These are phyloP conservation scores for Saccostrea glomerata DNA, from an alignment of 1,140 invertebrate species.

Conservation along the genomic window DNA sequence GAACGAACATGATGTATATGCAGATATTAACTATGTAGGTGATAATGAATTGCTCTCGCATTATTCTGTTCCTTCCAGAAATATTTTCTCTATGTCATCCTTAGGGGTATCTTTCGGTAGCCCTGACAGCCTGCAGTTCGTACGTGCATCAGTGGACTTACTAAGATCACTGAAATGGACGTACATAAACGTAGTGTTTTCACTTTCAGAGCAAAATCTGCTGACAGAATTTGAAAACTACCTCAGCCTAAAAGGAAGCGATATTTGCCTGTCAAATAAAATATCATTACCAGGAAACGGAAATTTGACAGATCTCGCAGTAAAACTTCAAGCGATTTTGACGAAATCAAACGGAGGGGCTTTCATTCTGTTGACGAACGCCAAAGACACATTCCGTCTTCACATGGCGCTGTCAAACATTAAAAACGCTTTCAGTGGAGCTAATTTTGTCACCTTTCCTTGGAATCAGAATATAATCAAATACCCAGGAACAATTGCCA, in stretches of 20 bases:
- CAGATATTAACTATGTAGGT: neutral
- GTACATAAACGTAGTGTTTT: conserved; percentile 8
- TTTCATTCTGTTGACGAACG: conserved; percentile 36
- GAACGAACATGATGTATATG: neutral
- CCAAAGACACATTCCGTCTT: conserved; percentile 31
- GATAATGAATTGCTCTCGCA: neutral
- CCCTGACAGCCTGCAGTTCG: neutral
- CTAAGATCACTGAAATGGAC: conserved; percentile 17
- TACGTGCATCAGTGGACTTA: neutral
- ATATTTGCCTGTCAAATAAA: conserved; percentile 30
- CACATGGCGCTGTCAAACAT: neutral
- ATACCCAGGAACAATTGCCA: conserved; percentile 13
- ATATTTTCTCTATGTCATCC: neutral
- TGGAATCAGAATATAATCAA: conserved; percentile 17
- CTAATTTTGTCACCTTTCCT: neutral
- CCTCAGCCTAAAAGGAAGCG: neutral
- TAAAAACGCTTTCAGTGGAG: conserved; percentile 25
- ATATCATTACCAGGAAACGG: neutral
- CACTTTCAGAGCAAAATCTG: neutral
- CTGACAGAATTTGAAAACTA: conserved; percentile 4
- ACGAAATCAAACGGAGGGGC: neutral
- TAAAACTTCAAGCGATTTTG: neutral
- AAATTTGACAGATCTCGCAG: neutral
- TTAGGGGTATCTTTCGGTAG: neutral
- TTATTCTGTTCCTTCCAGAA: neutral